Evolutionary conservation across 1,140 invertebrate species (phyloP), one percentile per base, ranked within the genome.

Genomic region (Caenorhabditis latens): DNA sequence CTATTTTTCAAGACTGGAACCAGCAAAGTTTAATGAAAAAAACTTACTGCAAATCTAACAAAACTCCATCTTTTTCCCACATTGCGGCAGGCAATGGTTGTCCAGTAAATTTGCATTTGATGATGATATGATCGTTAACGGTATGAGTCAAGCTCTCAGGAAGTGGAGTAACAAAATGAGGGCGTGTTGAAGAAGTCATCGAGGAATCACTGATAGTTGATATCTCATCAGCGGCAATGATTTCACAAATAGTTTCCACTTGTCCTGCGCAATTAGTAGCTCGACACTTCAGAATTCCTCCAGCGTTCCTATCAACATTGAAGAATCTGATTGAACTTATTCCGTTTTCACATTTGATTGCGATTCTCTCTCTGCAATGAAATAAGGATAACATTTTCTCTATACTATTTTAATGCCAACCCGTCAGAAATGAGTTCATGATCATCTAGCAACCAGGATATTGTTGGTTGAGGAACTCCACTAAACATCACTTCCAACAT

Each of bases 51-150:
- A 88, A 57, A 84, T 87, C 79, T 9, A 88, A 11, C n/a, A 88
- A 50, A 4, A 82, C 58, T 19, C 85, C 87, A 84, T 88, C 55
- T 24, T 85, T 88, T 43, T 88, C 87, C 87, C 87, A 88, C 48
- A 84, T 84, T 11, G 86, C 87, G 9, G 84, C 63, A 9, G 87
- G 87, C 2, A 88, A 53, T 24, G 87, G 87, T 55, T 88, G 87
- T 46, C 87, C 87, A 40, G 87, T 43, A 24, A 88, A 88, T n/a
- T 40, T 75, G 71, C 87, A 88, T 46, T 79, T 79, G 8, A 79
- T 79, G 7, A n/a, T 24, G 24, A 79, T 50, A 79, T 79, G 46
- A 32, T 79, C 71, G 24, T 79, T 50, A 0, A 79, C 8, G 5
- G 71, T 79, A 53, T 79, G 71, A 13, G 9, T 13, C 6, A 79